Conservation (phyloP, 1,140 invertebrate genomes). For the Zaprionus davidi region DNA sequence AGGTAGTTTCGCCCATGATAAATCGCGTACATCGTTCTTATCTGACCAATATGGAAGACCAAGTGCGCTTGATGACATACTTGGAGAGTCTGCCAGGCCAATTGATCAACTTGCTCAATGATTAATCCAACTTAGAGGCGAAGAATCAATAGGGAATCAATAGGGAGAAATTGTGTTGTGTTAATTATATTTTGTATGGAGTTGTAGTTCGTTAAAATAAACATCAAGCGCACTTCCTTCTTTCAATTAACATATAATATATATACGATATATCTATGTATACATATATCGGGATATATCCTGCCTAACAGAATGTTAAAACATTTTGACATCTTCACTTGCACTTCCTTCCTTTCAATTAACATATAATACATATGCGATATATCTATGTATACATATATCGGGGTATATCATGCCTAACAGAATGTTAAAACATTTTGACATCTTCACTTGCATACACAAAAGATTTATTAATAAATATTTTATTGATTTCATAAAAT, state of each 20-base stretch:
- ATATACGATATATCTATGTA: too few species aligned
- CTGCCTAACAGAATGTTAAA: not conserved
- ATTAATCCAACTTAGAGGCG: not conserved
- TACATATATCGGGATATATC: too few species aligned
- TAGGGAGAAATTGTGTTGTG: not conserved
- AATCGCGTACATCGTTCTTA: slow-evolving; percentile 13
- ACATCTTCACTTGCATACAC: slow-evolving; percentile 14
- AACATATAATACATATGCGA: too few species aligned
- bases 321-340: not conserved
- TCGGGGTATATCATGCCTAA: too few species aligned
- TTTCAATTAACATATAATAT: not conserved
- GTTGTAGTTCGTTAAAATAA: too few species aligned
- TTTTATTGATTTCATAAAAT: slow-evolving; percentile 33
- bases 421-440: not conserved
- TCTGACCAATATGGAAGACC: not conserved
- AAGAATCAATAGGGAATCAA: not conserved
- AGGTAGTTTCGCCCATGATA: not conserved
- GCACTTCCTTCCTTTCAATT: not conserved
- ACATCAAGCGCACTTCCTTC: not conserved
- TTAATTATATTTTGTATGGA: not conserved
- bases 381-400: too few species aligned
- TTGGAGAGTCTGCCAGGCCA: not conserved
- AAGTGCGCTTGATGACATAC: not conserved
- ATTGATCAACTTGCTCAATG: not conserved
- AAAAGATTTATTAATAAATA: slow-evolving; percentile 42